Evolutionary conservation across 2,113 vertebrate genomes (phyloP).

Genomic region (Eupsittula cactorum): DNA sequence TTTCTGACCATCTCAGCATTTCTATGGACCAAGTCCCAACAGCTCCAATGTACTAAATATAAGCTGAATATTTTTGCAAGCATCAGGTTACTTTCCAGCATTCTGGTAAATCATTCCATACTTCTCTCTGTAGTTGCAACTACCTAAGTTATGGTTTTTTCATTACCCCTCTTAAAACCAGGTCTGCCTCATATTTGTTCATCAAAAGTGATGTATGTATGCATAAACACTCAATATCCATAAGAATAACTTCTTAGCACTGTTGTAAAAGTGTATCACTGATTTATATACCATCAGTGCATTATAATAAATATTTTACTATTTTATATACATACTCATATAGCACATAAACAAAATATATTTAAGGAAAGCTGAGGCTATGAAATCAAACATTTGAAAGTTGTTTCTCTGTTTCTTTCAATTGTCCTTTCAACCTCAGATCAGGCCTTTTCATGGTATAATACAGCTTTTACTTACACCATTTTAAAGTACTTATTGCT

Average conservation of each 20-base stretch:
- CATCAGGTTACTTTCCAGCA: not conserved
- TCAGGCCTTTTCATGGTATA: not conserved
- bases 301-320: conserved; percentile 23
- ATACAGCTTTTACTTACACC: not conserved
- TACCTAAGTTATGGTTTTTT: conserved; percentile 1
- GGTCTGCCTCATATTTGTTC: not conserved
- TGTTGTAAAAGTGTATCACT: conserved; percentile 2
- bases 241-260: conserved; percentile 28
- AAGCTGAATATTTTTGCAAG: not conserved
- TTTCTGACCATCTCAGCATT: not conserved
- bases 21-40: not conserved
- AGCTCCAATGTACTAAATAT: not conserved
- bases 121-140: not conserved
- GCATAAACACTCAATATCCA: conserved; percentile 14
- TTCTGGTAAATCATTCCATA: not conserved
- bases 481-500: not conserved
- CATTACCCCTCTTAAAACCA: conserved; percentile 40
- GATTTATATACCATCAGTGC: not conserved
- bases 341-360: not conserved
- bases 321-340: not conserved
- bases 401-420: not conserved
- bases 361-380: not conserved
- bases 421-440: not conserved
- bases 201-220: conserved; percentile 20
- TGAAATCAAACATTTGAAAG: not conserved